Conservation (phyloP, 2,113 vertebrate species). For the Cricetomys ansorgei region DNA sequence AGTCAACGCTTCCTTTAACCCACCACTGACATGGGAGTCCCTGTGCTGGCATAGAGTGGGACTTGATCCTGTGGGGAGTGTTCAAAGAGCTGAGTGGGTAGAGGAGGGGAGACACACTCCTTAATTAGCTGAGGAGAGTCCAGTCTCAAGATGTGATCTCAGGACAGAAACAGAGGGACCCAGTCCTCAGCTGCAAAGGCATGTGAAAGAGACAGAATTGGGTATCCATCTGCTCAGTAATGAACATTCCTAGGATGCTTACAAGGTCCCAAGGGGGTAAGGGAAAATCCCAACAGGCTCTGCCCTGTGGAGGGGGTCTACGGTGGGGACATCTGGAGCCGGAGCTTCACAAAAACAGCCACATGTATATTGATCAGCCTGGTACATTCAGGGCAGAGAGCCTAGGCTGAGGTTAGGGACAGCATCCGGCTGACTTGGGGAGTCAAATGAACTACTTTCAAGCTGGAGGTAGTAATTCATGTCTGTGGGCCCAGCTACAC, state of each 20-base stretch:
- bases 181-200: neutral
- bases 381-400: neutral
- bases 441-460: neutral
- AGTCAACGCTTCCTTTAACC: neutral
- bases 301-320: neutral
- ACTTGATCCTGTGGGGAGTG: neutral
- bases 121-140: neutral
- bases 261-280: neutral
- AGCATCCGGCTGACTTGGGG: neutral
- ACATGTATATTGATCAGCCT: neutral
- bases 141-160: neutral
- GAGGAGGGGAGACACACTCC: neutral
- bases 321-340: neutral
- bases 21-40: neutral
- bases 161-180: neutral
- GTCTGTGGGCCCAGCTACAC: neutral
- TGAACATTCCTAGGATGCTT: neutral
- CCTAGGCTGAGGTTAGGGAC: neutral
- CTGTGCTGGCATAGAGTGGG: neutral
- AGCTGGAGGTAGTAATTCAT: neutral
- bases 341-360: neutral
- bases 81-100: neutral
- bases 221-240: neutral
- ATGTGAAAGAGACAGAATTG: neutral
- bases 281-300: neutral